phyloP scores from a whole-genome alignment of 2,888 invertebrate genomes.

The Bugulina stolonifera region DNA sequence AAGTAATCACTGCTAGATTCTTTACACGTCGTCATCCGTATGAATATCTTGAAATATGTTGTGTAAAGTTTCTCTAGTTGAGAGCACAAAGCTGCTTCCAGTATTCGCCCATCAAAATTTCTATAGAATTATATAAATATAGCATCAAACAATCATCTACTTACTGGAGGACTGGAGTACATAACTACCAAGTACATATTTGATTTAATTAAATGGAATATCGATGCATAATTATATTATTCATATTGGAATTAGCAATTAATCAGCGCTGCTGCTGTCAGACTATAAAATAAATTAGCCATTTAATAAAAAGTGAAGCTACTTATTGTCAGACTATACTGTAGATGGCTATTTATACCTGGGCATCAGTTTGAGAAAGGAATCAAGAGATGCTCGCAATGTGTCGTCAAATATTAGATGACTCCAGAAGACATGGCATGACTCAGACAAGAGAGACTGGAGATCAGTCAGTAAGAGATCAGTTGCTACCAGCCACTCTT shows the following conservation, averaged over 20 bases:
- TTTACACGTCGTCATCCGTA: conserved; percentile 71
- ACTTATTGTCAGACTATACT: no score
- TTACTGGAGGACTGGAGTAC: no score
- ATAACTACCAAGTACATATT: no score
- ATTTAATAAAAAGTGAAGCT: no score
- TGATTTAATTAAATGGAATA: no score
- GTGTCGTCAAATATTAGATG: conserved; percentile 64
- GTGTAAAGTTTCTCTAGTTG: conserved; percentile 58
- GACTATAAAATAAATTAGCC: no score
- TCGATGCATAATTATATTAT: no score
- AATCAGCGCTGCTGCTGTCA: no score
- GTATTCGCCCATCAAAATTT: conserved; percentile 31
- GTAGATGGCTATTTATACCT: no score
- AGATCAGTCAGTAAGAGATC: conserved; percentile 63
- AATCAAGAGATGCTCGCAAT: conserved; percentile 63
- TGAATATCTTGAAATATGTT: conserved; percentile 65
- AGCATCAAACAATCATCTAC: no score
- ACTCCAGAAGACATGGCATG: conserved; percentile 59
- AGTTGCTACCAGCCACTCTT: conserved; percentile 65
- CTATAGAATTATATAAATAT: conserved; percentile 35
- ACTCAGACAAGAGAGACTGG: conserved; percentile 64
- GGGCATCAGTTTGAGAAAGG: conserved; percentile 69
- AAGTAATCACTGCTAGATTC: conserved; percentile 68
- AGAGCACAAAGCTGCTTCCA: conserved; percentile 55
- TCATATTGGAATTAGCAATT: no score